Conservation (phyloP, 2,113 vertebrate genomes). For the Numida meleagris region DNA sequence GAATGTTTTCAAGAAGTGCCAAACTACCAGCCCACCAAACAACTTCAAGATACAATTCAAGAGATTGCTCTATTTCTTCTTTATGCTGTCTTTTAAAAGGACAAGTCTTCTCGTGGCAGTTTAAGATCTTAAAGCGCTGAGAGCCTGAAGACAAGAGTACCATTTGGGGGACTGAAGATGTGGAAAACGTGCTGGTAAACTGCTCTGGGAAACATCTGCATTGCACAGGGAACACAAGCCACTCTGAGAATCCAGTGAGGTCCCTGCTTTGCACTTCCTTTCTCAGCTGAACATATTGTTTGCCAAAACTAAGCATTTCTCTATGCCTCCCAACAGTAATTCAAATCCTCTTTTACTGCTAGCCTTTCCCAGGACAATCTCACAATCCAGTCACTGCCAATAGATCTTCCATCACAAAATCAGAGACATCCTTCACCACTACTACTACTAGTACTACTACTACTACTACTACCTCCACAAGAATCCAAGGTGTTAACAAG, state of each 20-base stretch:
- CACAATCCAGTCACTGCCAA: neutral
- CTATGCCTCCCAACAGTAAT: neutral
- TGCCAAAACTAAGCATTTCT: neutral
- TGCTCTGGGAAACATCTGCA: neutral
- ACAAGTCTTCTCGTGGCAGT: neutral
- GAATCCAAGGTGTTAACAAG: neutral
- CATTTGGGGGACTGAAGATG: neutral
- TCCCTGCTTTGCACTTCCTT: neutral
- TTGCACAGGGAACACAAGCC: neutral
- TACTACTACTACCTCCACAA: neutral
- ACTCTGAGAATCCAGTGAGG: neutral
- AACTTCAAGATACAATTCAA: neutral
- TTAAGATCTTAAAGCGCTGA: neutral
- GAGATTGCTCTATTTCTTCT: neutral
- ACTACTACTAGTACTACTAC: no score
- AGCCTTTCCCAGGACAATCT: neutral
- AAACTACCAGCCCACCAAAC: neutral
- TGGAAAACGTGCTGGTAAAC: neutral
- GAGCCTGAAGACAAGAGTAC: neutral
- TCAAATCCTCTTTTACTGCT: neutral
- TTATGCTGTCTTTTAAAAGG: neutral
- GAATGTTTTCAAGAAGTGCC: neutral
- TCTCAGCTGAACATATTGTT: neutral
- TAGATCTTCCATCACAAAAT: neutral
- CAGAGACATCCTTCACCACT: neutral